These are phyloP conservation scores for Pararge aegeria DNA, from an alignment of 1,140 invertebrate genomes.

Conservation along the genomic window DNA sequence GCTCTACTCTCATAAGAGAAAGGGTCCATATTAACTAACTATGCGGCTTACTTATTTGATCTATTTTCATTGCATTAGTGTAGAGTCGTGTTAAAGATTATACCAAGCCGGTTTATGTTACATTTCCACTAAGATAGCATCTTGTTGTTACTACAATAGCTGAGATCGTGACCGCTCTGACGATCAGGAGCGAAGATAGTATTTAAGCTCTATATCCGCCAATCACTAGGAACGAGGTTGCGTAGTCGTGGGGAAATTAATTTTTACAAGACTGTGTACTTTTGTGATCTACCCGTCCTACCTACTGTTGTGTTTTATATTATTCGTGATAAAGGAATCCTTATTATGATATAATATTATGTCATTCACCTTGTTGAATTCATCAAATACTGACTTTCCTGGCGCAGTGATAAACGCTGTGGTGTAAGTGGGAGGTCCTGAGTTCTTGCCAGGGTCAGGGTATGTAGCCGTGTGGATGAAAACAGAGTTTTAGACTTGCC, in stretches of 20 bases:
- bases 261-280: constrained; percentile 30
- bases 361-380: too few species aligned
- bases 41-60: constrained; percentile 5
- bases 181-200: constrained; percentile 53
- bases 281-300: not conserved
- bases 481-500: too few species aligned
- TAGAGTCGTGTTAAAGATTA: constrained; percentile 28
- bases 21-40: not conserved
- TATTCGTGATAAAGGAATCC: too few species aligned
- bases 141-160: constrained; percentile 51
- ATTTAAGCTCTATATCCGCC: constrained; percentile 35
- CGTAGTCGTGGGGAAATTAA: constrained; percentile 49
- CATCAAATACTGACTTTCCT: too few species aligned
- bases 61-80: constrained; percentile 14
- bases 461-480: too few species aligned
- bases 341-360: too few species aligned
- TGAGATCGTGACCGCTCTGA: constrained; percentile 54
- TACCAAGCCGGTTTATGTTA: constrained; percentile 27
- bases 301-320: too few species aligned
- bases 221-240: constrained; percentile 34
- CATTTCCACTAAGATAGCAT: constrained; percentile 33
- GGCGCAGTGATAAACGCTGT: too few species aligned
- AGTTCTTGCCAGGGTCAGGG: too few species aligned
- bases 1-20: not conserved
- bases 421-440: too few species aligned